Evolutionary conservation across 2,113 vertebrate species (phyloP).

Genomic region (Prinia subflava): DNA sequence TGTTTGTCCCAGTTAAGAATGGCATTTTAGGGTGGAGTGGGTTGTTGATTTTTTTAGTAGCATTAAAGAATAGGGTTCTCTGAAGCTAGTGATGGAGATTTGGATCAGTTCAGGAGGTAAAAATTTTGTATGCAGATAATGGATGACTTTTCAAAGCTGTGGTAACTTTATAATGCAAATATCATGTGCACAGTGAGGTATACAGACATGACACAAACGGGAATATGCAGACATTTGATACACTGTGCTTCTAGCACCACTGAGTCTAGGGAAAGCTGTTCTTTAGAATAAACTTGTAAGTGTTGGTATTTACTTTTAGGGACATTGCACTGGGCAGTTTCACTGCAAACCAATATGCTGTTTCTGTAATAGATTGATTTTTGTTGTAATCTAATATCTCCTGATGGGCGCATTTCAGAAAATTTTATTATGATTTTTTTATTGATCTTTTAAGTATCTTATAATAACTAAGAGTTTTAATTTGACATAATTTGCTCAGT

Average conservation of each 20-base stretch:
- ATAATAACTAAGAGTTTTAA: not conserved
- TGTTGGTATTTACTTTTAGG: not conserved
- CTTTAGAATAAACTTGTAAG: not conserved
- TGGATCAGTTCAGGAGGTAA: not conserved
- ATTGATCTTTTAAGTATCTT: not conserved
- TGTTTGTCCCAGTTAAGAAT: not conserved
- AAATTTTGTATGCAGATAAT: not conserved
- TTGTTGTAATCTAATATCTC: slow-evolving; percentile 76
- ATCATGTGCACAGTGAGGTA: not conserved
- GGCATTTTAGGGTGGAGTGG: not conserved
- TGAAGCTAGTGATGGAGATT: not conserved
- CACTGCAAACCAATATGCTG: slow-evolving; percentile 71
- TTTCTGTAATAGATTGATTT: slow-evolving; percentile 75
- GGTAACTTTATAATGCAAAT: not conserved
- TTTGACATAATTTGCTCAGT: not conserved
- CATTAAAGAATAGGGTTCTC: not conserved
- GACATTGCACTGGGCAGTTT: not conserved
- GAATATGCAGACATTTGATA: not conserved
- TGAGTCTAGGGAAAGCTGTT: not conserved
- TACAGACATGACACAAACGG: not conserved
- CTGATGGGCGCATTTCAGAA: slow-evolving; percentile 57
- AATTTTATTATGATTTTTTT: not conserved
- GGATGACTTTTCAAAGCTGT: not conserved
- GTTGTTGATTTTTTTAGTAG: not conserved
- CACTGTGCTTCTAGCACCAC: not conserved